Evolutionary conservation across 2,797 vertebrate species (phyloP).

Genomic region (Emys orbicularis): DNA sequence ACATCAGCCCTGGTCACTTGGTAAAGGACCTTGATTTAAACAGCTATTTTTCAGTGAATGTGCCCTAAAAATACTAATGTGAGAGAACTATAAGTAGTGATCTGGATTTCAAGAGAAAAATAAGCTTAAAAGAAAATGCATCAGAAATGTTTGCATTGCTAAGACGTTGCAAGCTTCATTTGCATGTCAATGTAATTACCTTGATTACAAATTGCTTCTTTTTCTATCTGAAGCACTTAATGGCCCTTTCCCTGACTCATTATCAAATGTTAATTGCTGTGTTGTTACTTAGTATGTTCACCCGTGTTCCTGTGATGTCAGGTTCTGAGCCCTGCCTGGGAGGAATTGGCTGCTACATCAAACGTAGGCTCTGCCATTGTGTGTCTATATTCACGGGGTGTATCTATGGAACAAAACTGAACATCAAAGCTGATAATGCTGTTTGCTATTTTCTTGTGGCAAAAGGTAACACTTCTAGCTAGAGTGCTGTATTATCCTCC

Average conservation of each 20-base stretch:
- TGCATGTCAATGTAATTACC: background rate
- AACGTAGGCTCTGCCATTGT: background rate
- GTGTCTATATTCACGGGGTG: background rate
- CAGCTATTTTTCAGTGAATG: background rate
- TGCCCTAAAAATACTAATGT: background rate
- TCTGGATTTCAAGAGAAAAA: background rate
- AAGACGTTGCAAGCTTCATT: background rate
- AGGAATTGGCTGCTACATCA: background rate
- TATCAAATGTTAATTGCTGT: background rate
- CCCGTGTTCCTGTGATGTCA: rapidly evolving
- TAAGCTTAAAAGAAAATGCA: background rate
- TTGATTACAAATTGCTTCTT: background rate
- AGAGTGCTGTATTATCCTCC: background rate
- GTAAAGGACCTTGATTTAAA: background rate
- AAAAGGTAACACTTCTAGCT: background rate
- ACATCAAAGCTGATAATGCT: background rate
- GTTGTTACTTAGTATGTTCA: background rate
- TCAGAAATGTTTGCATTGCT: background rate
- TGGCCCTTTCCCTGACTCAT: background rate
- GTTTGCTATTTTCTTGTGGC: background rate
- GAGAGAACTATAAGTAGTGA: background rate
- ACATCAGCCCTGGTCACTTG: background rate
- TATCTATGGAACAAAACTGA: background rate
- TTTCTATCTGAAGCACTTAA: background rate
- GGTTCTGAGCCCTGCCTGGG: background rate